Conservation (phyloP, 2,113 vertebrate species). For the Fulmarus glacialis region DNA sequence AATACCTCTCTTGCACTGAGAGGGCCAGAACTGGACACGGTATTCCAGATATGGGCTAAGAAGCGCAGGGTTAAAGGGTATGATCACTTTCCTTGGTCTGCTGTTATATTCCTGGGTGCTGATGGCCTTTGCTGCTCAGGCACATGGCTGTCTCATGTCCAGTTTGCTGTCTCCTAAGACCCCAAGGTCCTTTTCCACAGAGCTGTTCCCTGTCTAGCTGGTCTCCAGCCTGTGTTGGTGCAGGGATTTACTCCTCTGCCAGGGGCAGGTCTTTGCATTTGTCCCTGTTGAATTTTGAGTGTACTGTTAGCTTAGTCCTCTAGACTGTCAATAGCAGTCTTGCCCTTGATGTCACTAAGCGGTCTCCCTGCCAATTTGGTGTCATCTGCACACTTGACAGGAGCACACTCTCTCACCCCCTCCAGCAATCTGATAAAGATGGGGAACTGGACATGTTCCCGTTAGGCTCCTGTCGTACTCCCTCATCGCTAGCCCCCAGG, state of each 20-base stretch:
- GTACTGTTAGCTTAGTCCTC: neutral
- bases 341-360: neutral
- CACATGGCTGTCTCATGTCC: neutral
- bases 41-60: neutral
- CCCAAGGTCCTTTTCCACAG: neutral
- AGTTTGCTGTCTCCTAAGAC: neutral
- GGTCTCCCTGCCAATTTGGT: neutral
- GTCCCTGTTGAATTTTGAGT: neutral
- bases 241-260: neutral
- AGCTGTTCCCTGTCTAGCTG: neutral
- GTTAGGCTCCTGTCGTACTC: neutral
- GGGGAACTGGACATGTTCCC: neutral
- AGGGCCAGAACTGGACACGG: neutral
- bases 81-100: neutral
- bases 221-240: neutral
- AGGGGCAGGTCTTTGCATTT: neutral
- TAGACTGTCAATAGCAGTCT: neutral
- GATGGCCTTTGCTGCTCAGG: neutral
- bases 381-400: neutral
- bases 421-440: neutral
- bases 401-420: neutral
- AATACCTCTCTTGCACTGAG: rapidly evolving
- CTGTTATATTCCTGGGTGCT: neutral
- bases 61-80: neutral
- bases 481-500: neutral